Evolutionary conservation across 2,888 invertebrate species (phyloP).

Genomic region (Poecilobothrus nobilitatus): DNA sequence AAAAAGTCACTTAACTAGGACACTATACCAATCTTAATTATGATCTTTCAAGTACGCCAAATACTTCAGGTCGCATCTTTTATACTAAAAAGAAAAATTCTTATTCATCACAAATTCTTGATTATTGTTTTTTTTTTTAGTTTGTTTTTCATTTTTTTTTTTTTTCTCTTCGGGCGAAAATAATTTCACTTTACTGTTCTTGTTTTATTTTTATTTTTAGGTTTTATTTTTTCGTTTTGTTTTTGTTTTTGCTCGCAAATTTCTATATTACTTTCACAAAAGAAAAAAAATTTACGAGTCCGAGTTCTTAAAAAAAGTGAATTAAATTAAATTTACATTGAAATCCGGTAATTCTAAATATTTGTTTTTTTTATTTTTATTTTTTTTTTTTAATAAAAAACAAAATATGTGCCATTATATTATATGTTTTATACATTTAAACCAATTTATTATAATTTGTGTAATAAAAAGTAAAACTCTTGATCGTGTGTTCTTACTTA

Average conservation of each 20-base stretch:
- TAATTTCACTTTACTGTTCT: neutral
- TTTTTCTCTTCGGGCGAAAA: neutral
- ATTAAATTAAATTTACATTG: neutral
- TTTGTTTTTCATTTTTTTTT: too few species aligned
- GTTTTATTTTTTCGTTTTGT: too few species aligned
- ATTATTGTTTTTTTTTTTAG: too few species aligned
- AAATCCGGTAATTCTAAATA: constrained; percentile 6
- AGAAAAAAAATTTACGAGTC: neutral
- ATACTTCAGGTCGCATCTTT: neutral
- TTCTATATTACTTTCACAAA: neutral
- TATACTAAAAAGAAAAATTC: neutral
- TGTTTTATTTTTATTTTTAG: neutral
- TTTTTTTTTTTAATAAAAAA: too few species aligned
- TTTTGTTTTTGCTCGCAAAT: neutral
- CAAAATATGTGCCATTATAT: neutral
- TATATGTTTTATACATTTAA: neutral
- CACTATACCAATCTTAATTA: neutral
- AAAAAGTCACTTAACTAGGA: too few species aligned
- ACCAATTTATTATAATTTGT: neutral
- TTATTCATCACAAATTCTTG: too few species aligned
- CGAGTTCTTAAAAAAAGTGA: constrained; percentile 2
- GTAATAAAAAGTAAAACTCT: neutral
- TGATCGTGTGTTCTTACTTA: neutral
- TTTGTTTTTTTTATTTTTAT: neutral
- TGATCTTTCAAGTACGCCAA: neutral